Conservation (phyloP, 23 tunicate genomes). For the Trididemnum clinides region DNA sequence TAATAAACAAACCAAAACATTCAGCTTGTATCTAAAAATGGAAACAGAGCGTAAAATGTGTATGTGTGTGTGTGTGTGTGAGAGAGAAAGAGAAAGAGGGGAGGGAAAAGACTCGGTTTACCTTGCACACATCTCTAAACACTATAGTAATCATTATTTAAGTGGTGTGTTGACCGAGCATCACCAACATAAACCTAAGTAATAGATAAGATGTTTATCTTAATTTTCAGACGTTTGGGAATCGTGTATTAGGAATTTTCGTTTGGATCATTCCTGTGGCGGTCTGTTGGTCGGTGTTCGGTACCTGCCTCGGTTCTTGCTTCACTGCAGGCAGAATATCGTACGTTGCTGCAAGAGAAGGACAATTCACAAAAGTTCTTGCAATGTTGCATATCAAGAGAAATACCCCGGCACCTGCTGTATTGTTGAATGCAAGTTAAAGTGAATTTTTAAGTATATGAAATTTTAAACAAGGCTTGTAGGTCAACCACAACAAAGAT, state of each 20-base stretch:
- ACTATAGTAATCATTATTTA: no score
- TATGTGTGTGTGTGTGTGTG: no score
- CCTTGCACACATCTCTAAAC: no score
- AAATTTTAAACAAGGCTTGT: constrained; percentile 27
- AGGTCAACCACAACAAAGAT: background rate
- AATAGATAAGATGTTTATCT: no score
- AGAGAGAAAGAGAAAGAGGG: no score
- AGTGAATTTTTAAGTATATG: background rate
- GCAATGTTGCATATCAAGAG: constrained; percentile 69
- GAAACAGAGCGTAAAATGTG: no score
- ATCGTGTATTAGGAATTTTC: constrained; percentile 49
- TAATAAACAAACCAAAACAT: no score
- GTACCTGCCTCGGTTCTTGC: constrained; percentile 82
- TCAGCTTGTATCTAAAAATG: no score
- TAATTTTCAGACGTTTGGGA: constrained; percentile 57
- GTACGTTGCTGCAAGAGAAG: constrained; percentile 76
- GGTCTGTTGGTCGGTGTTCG: constrained; percentile 82
- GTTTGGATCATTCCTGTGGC: constrained; percentile 69
- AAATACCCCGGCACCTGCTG: constrained; percentile 86
- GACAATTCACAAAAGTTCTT: constrained; percentile 63
- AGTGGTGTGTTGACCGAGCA: no score
- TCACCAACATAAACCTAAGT: no score
- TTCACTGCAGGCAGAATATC: constrained; percentile 85
- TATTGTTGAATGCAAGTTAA: constrained; percentile 60
- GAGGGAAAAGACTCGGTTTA: no score